Conservation (phyloP, 1,140 invertebrate species). For the Agrilus planipennis region DNA sequence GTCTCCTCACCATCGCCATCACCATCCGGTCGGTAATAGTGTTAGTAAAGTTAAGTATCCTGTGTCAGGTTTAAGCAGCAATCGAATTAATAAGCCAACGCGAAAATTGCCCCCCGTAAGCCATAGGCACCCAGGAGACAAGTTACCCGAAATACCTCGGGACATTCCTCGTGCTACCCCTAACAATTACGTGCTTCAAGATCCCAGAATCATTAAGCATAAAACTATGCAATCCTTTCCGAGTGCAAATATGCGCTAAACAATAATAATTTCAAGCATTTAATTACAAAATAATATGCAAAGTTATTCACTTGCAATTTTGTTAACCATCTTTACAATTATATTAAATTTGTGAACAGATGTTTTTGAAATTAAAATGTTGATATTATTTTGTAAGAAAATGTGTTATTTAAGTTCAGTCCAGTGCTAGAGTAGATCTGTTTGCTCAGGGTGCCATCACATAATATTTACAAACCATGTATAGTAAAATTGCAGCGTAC, state of each 20-base stretch:
- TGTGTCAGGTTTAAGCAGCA: conserved; percentile 47
- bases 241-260: conserved; percentile 10
- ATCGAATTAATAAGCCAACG: conserved; percentile 42
- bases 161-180: conserved; percentile 23
- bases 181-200: conserved; percentile 33
- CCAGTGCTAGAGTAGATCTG: conserved; percentile 10
- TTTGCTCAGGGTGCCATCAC: conserved; percentile 33
- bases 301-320: neutral
- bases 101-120: conserved; percentile 41
- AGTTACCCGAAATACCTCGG: conserved; percentile 35
- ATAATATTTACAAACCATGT: conserved; percentile 17
- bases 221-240: conserved; percentile 31
- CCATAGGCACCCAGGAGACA: conserved; percentile 48
- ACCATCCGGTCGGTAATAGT: no score
- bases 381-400: neutral
- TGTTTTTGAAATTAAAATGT: neutral
- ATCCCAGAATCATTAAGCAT: conserved; percentile 26
- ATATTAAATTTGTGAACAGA: neutral
- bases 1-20: conserved; percentile 18
- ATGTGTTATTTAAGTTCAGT: neutral
- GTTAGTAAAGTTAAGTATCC: conserved; percentile 42
- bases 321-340: neutral
- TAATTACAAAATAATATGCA: neutral
- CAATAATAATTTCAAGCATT: neutral
- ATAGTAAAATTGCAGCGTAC: neutral